Evolutionary conservation across 2,888 invertebrate genomes (phyloP).

Genomic region (Phymatocera aterrima): DNA sequence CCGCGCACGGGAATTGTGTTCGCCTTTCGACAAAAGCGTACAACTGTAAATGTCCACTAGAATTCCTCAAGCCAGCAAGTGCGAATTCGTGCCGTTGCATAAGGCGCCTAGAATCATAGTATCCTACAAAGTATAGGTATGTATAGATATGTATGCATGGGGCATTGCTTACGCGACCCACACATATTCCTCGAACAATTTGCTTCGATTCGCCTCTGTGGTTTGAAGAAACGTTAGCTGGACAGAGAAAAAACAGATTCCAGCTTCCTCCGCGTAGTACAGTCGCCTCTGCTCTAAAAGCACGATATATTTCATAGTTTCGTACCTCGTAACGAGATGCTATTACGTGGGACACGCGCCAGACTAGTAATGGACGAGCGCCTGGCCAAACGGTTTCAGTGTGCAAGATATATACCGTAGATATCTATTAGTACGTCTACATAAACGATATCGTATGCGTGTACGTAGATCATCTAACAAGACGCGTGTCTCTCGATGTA

Average conservation of each 20-base stretch:
- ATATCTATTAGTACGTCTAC: neutral
- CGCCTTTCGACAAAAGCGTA: constrained; percentile 5
- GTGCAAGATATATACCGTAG: too few species aligned
- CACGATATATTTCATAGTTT: neutral
- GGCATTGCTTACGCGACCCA: neutral
- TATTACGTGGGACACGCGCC: constrained; percentile 37
- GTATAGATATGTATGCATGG: neutral
- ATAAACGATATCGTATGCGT: neutral
- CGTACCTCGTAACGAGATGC: constrained; percentile 26
- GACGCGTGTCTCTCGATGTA: constrained; percentile 19
- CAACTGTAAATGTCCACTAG: constrained; percentile 24
- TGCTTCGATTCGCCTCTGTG: neutral
- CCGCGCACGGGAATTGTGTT: neutral
- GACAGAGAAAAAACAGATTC: neutral
- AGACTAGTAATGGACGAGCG: neutral
- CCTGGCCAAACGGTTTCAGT: neutral
- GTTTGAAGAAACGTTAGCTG: constrained; percentile 4
- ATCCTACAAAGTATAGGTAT: neutral
- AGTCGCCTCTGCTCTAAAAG: neutral
- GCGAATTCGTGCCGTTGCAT: constrained; percentile 32
- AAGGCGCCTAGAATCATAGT: constrained; percentile 22
- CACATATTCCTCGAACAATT: neutral
- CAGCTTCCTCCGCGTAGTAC: neutral
- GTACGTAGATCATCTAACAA: constrained; percentile 5
- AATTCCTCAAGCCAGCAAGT: neutral